Evolutionary conservation across 2,113 vertebrate species (phyloP), one percentile per base, ranked within the genome.

Genomic region (Phalacrocorax brasilianus): DNA sequence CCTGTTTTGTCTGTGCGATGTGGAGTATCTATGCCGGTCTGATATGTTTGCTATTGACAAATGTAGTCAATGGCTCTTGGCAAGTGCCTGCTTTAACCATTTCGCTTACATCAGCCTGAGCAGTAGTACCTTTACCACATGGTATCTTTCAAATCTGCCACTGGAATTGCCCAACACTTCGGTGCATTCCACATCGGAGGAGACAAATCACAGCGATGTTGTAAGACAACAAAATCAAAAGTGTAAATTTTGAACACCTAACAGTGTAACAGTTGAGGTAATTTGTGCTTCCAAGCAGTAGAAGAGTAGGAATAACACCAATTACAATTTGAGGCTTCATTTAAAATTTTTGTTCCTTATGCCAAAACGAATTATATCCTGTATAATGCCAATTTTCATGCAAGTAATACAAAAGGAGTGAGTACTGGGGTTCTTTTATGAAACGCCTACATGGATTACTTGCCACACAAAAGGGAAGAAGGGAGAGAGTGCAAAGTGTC

Each of bases 351-450:
- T 88, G 30, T 93, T 94, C 38, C 47, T 53, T 80, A 42, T 45
- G 70, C 70, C 86, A 88, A 77, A 93, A 93, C 5, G 2, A 93
- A 84, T 95, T 97, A 75, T 28, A 82, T 88, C 71, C 44, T 79
- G 23, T 88, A 44, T 89, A 93, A 96, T 95, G 76, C 40, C 85
- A 91, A 78, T 97, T 95, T 95, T 92, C 91, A 93, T 95, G 71
- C 56, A 81, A 33, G 11, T 74, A 83, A 84, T 27, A 88, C 77
- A 92, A 91, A 85, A 84, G 71, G 75, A 83, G 61, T 33, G 68
- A 91, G 27, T 55, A 19, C 33, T 86, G n/a, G 56, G 20, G 17
- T 44, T 94, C 94, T 91, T 97, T 93, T 94, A 52, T 92, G 70
- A 94, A 92, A 73, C 3, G 53, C 72, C 89, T 68, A 24, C 24